Evolutionary conservation across 2,888 invertebrate species (phyloP).

Genomic region (Julus scandinavius): DNA sequence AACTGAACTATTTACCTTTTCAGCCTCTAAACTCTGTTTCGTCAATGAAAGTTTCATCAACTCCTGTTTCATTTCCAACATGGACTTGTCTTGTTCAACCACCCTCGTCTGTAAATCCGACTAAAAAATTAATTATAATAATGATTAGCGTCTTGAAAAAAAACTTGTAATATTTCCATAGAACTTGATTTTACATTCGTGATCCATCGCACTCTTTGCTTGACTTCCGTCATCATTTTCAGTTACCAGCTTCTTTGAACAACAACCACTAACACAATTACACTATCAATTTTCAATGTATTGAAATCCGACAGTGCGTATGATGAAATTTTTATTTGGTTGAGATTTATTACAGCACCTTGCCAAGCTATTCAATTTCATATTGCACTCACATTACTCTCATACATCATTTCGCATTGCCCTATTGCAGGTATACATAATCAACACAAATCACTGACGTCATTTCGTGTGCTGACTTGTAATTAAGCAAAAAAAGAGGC

Average conservation of each 20-base stretch:
- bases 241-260: neutral
- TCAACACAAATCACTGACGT: neutral
- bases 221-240: slow-evolving; percentile 1
- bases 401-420: neutral
- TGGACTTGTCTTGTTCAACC: slow-evolving; percentile 53
- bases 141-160: neutral
- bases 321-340: neutral
- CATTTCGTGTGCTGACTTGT: neutral
- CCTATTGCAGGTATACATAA: neutral
- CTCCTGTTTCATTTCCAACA: slow-evolving; percentile 55
- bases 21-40: slow-evolving; percentile 53
- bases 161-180: neutral
- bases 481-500: neutral
- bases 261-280: neutral
- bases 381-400: neutral
- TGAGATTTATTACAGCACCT: slow-evolving; percentile 18
- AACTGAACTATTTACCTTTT: slow-evolving; percentile 44
- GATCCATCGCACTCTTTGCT: neutral
- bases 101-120: slow-evolving; percentile 48
- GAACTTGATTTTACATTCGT: neutral
- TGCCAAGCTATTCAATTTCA: neutral
- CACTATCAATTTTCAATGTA: neutral
- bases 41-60: slow-evolving; percentile 38
- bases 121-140: slow-evolving; percentile 6
- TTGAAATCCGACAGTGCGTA: neutral